phyloP scores from a whole-genome alignment of 2,888 invertebrate genomes.

The Oeneis ivallda region DNA sequence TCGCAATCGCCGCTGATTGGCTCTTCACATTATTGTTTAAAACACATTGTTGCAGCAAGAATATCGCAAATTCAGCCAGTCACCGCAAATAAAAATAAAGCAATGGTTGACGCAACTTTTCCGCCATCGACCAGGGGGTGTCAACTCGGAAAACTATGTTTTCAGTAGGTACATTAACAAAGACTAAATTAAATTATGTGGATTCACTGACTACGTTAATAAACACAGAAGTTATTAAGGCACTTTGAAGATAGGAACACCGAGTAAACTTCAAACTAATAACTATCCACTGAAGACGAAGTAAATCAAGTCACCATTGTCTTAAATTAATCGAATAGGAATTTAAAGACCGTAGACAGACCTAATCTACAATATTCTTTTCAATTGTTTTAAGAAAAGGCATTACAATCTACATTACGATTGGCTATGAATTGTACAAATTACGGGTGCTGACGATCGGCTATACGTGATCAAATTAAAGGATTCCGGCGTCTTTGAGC shows the following conservation, averaged over 20 bases:
- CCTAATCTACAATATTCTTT: background rate
- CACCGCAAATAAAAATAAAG: too few relatives aligned
- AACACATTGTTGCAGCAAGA: too few relatives aligned
- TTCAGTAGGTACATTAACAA: too few relatives aligned
- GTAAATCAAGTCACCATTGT: background rate
- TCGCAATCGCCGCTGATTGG: too few relatives aligned
- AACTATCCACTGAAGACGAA: background rate
- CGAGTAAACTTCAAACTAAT: background rate
- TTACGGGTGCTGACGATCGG: slow-evolving; percentile 3
- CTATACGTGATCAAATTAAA: slow-evolving; percentile 22
- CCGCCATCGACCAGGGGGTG: background rate
- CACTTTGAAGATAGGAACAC: background rate
- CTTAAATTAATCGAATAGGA: background rate
- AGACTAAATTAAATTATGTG: slow-evolving; percentile 6
- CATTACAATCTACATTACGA: background rate
- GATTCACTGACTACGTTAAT: slow-evolving; percentile 4
- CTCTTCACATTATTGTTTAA: too few relatives aligned
- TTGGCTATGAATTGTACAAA: slow-evolving; percentile 16
- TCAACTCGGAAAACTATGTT: too few relatives aligned
- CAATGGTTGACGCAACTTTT: too few relatives aligned
- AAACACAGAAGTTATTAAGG: slow-evolving; percentile 3
- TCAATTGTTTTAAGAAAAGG: slow-evolving; percentile 6
- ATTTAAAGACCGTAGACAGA: background rate
- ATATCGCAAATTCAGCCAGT: too few relatives aligned
- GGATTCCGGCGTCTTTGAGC: slow-evolving; percentile 7